phyloP scores from a whole-genome alignment of 2,888 invertebrate species.

The Halictus ligatus region DNA sequence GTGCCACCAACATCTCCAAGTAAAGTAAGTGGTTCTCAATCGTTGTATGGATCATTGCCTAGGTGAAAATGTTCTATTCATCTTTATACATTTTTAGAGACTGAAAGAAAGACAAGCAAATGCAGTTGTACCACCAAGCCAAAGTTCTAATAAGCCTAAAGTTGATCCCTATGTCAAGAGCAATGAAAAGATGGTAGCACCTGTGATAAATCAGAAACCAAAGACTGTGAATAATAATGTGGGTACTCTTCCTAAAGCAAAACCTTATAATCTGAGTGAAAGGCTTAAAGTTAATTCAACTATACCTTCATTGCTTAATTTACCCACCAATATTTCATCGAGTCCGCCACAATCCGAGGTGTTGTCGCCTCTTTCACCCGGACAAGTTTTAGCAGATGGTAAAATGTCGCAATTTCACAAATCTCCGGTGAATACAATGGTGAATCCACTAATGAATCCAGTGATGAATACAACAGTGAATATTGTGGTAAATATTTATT shows the following conservation, averaged over 20 bases:
- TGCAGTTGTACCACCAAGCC: constrained; percentile 41
- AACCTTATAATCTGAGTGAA: constrained; percentile 38
- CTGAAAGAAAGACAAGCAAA: constrained; percentile 60
- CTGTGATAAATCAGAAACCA: constrained; percentile 65
- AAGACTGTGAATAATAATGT: constrained; percentile 62
- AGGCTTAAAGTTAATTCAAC: constrained; percentile 51
- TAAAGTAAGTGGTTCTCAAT: constrained; percentile 50
- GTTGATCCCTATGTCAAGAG: constrained; percentile 21
- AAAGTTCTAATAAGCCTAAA: constrained; percentile 57
- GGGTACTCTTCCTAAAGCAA: constrained; percentile 34
- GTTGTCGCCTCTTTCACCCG: constrained; percentile 59
- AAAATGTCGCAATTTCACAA: constrained; percentile 21
- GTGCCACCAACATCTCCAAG: constrained; percentile 48
- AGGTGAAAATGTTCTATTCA: not conserved
- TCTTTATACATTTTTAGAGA: constrained; percentile 57
- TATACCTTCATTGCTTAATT: constrained; percentile 23
- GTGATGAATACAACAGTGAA: not conserved
- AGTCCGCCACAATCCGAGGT: constrained; percentile 24
- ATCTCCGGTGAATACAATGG: not conserved
- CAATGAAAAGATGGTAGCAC: constrained; percentile 36
- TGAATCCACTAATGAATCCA: not conserved
- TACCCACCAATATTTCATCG: constrained; percentile 9
- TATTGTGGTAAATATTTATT: constrained; percentile 26
- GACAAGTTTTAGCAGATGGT: constrained; percentile 47
- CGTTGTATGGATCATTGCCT: not conserved